phyloP scores from a whole-genome alignment of 1,140 invertebrate species.

The Sipha flava region DNA sequence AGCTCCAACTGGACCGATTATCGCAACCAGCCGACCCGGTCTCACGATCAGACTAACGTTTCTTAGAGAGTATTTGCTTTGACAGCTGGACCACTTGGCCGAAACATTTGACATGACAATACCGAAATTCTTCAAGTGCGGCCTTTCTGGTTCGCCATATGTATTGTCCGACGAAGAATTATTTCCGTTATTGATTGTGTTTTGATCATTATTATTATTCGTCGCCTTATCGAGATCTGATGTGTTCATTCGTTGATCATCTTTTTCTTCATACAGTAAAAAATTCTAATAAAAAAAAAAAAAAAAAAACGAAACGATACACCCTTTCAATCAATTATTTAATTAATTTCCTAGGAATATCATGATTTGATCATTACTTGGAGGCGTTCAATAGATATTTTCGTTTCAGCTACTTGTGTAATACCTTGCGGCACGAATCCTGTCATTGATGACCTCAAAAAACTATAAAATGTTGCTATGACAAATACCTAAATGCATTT shows the following conservation, averaged over 20 bases:
- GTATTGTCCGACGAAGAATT: no score
- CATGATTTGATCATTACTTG: constrained; percentile 33
- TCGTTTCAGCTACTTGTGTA: constrained; percentile 49
- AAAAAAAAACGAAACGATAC: no score
- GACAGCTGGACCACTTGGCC: constrained; percentile 52
- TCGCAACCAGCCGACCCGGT: constrained; percentile 58
- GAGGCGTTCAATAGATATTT: constrained; percentile 59
- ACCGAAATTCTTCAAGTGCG: constrained; percentile 30
- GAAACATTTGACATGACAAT: constrained; percentile 49
- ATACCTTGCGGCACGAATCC: constrained; percentile 65
- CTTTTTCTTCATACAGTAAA: constrained; percentile 56
- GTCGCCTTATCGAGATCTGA: neutral
- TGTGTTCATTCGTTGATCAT: neutral
- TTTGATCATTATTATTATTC: neutral
- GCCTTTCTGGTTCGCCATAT: no score
- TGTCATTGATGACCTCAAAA: constrained; percentile 60
- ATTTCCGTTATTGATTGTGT: no score
- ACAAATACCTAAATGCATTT: constrained; percentile 53
- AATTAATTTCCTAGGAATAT: no score
- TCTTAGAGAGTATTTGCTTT: constrained; percentile 51
- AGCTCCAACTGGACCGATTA: constrained; percentile 78
- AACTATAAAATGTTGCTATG: constrained; percentile 62
- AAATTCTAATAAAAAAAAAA: constrained; percentile 50
- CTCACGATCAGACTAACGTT: constrained; percentile 56
- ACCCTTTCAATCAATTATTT: no score